Evolutionary conservation across 2,113 vertebrate genomes (phyloP), one percentile per base, ranked within the genome.

Genomic region (Macrotus californicus): DNA sequence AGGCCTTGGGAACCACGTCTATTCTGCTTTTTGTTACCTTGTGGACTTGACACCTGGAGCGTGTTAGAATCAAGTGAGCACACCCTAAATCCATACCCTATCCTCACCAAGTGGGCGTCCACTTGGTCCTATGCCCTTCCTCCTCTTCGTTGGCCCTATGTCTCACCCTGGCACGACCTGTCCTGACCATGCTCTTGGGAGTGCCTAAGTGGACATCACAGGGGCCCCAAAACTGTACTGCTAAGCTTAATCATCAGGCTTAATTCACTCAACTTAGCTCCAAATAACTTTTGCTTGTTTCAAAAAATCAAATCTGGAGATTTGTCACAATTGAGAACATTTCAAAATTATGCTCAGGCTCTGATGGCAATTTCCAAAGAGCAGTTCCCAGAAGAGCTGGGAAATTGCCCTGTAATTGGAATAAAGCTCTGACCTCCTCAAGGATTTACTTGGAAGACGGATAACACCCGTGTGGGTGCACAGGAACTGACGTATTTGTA

Each of bases 301-400:
- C 64, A 95, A 92, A 94, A 93, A 93, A 83, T 89, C 89, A 95
- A 94, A 94, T 92, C 73, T 94, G 66, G 90, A 96, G 92, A 97
- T 92, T 29, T 90, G 81, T 96, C 85, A 97, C 72, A 96, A 97
- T 31, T 88, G 76, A 92, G 88, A 81, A 70, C 61, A 91, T 95
- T 94, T 75, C 79, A 95, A 95, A 96, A 85, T 88, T 67, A 91
- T 52, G 67, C 88, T 85, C 77, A 88, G 77, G 34, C 36, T 88
- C 85, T 52, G 85, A 89, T 80, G 56, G 19, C 59, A 95, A 94
- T 92, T 96, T 92, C 67, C 66, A 94, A 95, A 95, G 16, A 82
- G 13, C 61, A 26, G 19, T 69, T 93, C 66, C 87, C 64, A 73
- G 81, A 90, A 93, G 41, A 83, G 85, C 67, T 93, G 84, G 83